Conservation (phyloP, 2,888 invertebrate species). For the Cantharis rufa region DNA sequence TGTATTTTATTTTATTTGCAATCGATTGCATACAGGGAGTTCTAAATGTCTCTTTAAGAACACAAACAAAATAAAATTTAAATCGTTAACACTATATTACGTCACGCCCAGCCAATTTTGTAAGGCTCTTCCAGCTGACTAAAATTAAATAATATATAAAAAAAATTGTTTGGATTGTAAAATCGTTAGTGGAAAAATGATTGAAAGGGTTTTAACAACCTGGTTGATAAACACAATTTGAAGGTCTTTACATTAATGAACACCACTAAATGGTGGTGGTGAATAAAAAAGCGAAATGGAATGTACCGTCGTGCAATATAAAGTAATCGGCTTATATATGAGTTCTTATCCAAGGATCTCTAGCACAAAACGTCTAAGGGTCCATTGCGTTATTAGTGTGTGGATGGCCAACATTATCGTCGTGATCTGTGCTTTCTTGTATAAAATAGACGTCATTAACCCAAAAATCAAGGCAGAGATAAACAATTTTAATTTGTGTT, state of each 20-base stretch:
- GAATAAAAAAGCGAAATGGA: conserved; percentile 19
- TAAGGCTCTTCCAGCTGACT: not conserved
- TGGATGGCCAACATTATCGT: conserved; percentile 19
- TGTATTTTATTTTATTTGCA: not conserved
- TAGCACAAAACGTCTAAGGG: conserved; percentile 19
- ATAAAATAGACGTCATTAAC: conserved; percentile 23
- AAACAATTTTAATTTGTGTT: conserved; percentile 17
- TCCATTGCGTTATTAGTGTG: conserved; percentile 22
- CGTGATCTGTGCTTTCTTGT: conserved; percentile 24
- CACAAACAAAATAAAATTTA: not conserved
- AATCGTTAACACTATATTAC: not conserved
- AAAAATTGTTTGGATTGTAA: not conserved
- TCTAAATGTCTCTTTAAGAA: not conserved
- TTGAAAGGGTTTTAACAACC: not conserved
- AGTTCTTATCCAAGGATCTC: conserved; percentile 21
- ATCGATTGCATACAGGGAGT: not conserved
- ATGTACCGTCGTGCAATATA: conserved; percentile 24
- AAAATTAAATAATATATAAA: no score
- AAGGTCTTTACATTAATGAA: not conserved
- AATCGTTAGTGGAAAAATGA: not conserved
- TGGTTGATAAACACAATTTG: not conserved
- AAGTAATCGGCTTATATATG: conserved; percentile 24
- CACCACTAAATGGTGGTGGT: not conserved
- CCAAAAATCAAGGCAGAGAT: conserved; percentile 20
- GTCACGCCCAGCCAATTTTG: not conserved